Evolutionary conservation across 2,797 vertebrate species (phyloP).

Genomic region (Petrocephalus schoutedeni): DNA sequence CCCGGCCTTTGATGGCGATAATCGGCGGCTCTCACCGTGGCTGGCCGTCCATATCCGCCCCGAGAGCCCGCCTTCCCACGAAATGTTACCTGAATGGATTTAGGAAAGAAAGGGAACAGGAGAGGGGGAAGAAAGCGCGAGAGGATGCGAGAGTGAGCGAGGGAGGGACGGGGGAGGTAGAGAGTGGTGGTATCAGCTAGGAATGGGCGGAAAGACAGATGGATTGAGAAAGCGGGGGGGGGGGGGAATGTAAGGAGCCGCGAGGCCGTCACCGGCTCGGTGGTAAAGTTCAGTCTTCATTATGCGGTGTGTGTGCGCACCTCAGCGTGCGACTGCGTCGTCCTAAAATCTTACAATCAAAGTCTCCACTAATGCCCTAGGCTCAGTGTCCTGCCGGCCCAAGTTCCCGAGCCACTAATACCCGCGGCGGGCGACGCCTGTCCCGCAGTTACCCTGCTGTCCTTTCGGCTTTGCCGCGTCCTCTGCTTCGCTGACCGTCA

Average conservation of each 20-base stretch:
- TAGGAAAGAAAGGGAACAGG: not conserved
- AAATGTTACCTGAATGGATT: not conserved
- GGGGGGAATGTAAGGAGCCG: slow-evolving; percentile 3
- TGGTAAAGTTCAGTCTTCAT: slow-evolving; percentile 53
- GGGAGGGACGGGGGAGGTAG: slow-evolving; percentile 25
- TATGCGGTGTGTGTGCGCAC: slow-evolving; percentile 21
- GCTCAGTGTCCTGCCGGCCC: not conserved
- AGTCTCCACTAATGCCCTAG: not conserved
- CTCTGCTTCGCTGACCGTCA: slow-evolving; percentile 15
- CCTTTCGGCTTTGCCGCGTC: not conserved
- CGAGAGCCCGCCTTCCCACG: not conserved
- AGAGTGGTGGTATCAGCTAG: not conserved
- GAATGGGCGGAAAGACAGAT: slow-evolving; percentile 19
- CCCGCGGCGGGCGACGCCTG: not conserved
- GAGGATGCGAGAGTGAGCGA: slow-evolving; percentile 39
- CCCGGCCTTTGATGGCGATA: not conserved
- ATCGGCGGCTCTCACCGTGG: not conserved
- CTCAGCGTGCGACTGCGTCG: not conserved
- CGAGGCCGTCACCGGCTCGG: slow-evolving; percentile 51
- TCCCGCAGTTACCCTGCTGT: not conserved
- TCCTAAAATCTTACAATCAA: not conserved
- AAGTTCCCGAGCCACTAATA: not conserved
- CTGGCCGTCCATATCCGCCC: not conserved
- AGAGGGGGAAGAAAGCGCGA: not conserved
- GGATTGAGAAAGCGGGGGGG: slow-evolving; percentile 7